Evolutionary conservation across 2,888 invertebrate species (phyloP), one percentile per base, ranked within the genome.

Genomic region (Diploptera punctata): DNA sequence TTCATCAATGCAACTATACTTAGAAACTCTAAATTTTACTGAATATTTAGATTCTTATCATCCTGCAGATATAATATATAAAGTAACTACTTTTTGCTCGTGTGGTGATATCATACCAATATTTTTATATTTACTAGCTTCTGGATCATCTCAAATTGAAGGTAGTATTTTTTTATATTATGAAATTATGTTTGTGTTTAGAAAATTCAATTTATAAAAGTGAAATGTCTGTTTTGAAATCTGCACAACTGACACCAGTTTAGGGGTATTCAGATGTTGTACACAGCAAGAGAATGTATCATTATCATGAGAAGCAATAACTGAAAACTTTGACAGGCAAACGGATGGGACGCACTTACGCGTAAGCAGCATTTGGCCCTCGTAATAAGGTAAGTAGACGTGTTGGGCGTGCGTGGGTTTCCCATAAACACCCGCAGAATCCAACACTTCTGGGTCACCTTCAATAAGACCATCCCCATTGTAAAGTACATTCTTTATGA

Each of bases 311-410:
- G 24, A 57, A 57, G 57, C 57, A 10, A 57, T 13, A 57, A 29
- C 1, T 57, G 26, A 57, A 57, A 57, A 57, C 29, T 26, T 7
- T 57, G 26, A 16, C 57, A 57, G 57, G 57, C 57, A 57, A n/a
- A 57, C 29, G 57, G 21, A 57, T n/a, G 70, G 62, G 70, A 62
- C 68, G 74, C 77, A 92, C 93, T 93, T 92, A 93, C 93, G 88
- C 84, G 89, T 90, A 82, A 90, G 88, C 84, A 90, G 88, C 85
- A 89, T 89, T 86, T 91, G 90, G 85, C 92, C 93, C 86, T 91
- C 91, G 83, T 87, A 88, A 89, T 90, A 93, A 82, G 93, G 92
- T 84, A 92, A 90, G 86, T 92, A 92, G 86, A 92, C 88, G 85
- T 92, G 92, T 84, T 90, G 91, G 84, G 91, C 90, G 84, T 91